Percentiles rank a stretch among this genome's conserved stretches.
These are phyloP conservation scores for Phasianus colchicus DNA, from an alignment of 2,113 vertebrate species.

Conservation along the genomic window DNA sequence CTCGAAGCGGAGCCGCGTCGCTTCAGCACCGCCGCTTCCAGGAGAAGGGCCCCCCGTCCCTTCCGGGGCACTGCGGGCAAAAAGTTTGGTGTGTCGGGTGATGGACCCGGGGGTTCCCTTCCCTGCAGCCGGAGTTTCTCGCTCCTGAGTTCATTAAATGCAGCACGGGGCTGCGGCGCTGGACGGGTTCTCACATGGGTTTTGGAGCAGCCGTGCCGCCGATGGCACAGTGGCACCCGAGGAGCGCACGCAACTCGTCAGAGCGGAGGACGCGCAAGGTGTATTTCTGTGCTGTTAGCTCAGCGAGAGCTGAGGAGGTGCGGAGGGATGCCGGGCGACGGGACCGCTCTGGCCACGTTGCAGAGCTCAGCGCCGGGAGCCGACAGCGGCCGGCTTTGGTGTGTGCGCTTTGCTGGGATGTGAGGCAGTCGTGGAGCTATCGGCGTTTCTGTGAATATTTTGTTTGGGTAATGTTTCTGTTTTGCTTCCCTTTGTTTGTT, in stretches of 20 bases:
- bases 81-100: not conserved
- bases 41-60: not conserved
- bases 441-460: not conserved
- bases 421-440: not conserved
- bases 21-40: too few relatives aligned
- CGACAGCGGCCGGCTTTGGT: not conserved
- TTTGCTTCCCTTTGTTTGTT: not conserved
- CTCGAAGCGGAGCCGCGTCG: not conserved
- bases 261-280: not conserved
- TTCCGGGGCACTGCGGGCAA: not conserved
- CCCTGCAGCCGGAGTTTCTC: not conserved
- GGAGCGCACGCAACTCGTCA: not conserved
- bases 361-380: fast-evolving
- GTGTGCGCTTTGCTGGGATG: not conserved
- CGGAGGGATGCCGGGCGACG: not conserved
- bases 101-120: not conserved
- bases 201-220: not conserved
- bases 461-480: not conserved
- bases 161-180: not conserved
- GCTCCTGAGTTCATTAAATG: not conserved
- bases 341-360: fast-evolving
- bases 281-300: not conserved
- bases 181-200: not conserved
- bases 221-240: fast-evolving
- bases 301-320: not conserved